These are phyloP conservation scores for Hypena proboscidalis DNA, from an alignment of 2,888 invertebrate genomes.

Conservation along the genomic window DNA sequence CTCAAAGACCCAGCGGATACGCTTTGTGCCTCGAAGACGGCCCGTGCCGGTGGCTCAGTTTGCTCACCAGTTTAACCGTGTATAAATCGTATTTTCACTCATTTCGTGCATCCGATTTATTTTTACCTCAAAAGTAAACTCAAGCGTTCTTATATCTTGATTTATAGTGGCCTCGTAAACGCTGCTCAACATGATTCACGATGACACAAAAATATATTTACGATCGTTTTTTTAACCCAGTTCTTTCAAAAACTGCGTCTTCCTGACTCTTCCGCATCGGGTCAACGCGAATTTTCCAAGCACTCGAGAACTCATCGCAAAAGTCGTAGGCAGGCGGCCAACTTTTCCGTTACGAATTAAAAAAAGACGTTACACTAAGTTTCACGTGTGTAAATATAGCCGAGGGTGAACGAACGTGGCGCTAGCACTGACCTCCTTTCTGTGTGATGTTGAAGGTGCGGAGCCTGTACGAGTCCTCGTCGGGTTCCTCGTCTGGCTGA, in stretches of 20 bases:
- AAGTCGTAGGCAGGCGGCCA: constrained; percentile 66
- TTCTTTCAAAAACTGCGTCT: constrained; percentile 41
- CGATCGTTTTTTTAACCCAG: constrained; percentile 60
- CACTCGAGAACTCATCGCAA: constrained; percentile 50
- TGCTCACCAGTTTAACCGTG: constrained; percentile 29
- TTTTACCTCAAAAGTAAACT: constrained; percentile 72
- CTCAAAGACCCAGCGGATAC: constrained; percentile 30
- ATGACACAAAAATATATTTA: constrained; percentile 60
- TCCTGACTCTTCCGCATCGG: constrained; percentile 42
- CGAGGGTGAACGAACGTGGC: constrained; percentile 70
- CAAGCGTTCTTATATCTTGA: constrained; percentile 63
- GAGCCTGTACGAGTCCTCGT: constrained; percentile 95
- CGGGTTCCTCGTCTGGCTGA: constrained; percentile 86
- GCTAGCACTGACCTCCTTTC: constrained; percentile 90
- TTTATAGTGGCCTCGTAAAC: constrained; percentile 70
- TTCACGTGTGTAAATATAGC: constrained; percentile 66
- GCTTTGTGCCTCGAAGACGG: constrained; percentile 25
- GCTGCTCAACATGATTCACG: constrained; percentile 66
- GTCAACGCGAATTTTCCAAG: constrained; percentile 40
- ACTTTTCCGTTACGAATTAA: constrained; percentile 63
- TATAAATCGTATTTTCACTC: constrained; percentile 31
- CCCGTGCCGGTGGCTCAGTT: constrained; percentile 5
- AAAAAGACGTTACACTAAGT: constrained; percentile 63
- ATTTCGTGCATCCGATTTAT: constrained; percentile 52
- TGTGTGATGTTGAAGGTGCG: constrained; percentile 96